phyloP scores from a whole-genome alignment of 2,797 vertebrate species.

The Psittacula echo region DNA sequence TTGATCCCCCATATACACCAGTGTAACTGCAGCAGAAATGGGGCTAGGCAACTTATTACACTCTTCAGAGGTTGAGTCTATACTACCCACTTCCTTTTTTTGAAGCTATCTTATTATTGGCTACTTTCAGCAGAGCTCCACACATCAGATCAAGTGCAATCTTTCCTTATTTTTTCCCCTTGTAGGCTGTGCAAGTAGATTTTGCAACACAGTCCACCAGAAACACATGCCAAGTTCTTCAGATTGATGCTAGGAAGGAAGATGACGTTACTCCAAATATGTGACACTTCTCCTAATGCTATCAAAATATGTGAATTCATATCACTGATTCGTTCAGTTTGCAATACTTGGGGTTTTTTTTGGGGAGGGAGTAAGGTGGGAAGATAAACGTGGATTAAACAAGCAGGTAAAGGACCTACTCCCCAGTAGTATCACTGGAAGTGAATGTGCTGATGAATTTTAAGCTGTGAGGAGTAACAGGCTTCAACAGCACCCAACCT shows the following conservation, averaged over 20 bases:
- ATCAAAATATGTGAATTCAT: neutral
- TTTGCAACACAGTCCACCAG: neutral
- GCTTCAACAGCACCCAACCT: neutral
- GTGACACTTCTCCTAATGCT: neutral
- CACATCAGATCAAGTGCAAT: neutral
- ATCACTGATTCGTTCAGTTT: neutral
- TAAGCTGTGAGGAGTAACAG: neutral
- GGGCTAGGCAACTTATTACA: constrained; percentile 35
- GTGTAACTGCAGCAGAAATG: neutral
- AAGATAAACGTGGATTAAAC: neutral
- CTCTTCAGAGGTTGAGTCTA: constrained; percentile 4
- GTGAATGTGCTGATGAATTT: neutral
- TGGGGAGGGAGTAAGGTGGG: neutral
- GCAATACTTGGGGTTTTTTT: neutral
- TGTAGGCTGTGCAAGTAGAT: neutral
- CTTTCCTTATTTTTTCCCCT: neutral
- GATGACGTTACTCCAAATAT: neutral
- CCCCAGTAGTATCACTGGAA: neutral
- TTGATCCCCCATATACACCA: constrained; percentile 11
- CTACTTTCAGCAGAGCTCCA: constrained; percentile 3
- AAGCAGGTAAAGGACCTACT: neutral
- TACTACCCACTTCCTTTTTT: neutral
- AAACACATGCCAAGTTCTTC: neutral
- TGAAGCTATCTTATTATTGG: constrained; percentile 19
- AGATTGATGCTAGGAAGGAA: neutral